These are phyloP conservation scores for Coilia nasus DNA, from an alignment of 2,797 vertebrate species.

Conservation along the genomic window DNA sequence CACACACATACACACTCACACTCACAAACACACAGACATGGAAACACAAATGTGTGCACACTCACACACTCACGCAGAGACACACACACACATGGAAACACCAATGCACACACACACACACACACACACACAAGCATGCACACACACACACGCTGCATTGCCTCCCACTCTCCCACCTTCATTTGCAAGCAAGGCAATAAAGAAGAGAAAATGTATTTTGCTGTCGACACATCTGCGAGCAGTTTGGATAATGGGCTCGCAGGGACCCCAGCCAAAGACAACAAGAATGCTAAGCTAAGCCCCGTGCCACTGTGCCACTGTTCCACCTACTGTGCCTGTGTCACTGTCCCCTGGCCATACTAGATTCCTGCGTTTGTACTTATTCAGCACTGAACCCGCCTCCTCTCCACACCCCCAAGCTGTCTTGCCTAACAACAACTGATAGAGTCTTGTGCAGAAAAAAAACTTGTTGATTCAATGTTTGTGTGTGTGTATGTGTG, in stretches of 20 bases:
- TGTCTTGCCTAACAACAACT: neutral
- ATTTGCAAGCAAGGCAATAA: slow-evolving; percentile 54
- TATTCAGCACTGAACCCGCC: neutral
- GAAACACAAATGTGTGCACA: neutral
- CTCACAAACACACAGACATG: neutral
- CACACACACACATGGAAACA: neutral
- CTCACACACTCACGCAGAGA: neutral
- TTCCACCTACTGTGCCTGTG: too few relatives aligned
- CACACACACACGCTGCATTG: slow-evolving; percentile 26
- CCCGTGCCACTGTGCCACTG: slow-evolving; percentile 36
- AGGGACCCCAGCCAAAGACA: slow-evolving; percentile 63
- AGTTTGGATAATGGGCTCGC: slow-evolving; percentile 60
- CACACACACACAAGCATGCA: slow-evolving; percentile 29
- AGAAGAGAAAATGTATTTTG: slow-evolving; percentile 59
- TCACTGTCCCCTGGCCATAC: too few relatives aligned
- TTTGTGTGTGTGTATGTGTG: too few relatives aligned
- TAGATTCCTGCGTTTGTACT: neutral
- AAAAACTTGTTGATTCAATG: neutral
- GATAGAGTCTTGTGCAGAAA: neutral
- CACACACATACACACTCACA: neutral
- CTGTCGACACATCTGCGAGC: slow-evolving; percentile 63
- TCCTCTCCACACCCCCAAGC: neutral
- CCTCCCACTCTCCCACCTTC: slow-evolving; percentile 12
- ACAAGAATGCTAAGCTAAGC: slow-evolving; percentile 61
- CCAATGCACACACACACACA: neutral